Base-by-base conservation (phyloP, 2,888 invertebrate species). In the Apantesis nais region DNA sequence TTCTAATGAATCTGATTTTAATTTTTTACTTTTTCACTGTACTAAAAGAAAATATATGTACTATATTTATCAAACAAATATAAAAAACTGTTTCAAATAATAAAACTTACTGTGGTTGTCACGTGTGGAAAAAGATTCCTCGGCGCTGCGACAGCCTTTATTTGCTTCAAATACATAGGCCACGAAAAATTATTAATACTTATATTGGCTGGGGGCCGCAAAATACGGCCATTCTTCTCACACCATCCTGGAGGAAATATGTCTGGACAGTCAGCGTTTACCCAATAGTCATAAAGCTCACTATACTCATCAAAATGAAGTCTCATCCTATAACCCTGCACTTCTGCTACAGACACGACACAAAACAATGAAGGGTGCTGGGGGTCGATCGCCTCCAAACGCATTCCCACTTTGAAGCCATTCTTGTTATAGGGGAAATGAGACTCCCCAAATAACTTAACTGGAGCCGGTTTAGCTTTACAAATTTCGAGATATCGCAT, bases 171-270 rank as follows among this genome's bases (percentile, higher is more conserved):
- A 90, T 99, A 99, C n/a, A 95, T 92, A 16, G 96, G 96, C 99
- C 99, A 99, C 83, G 96, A 97, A 90, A 99, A 99, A 66, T 92
- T 94, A 0, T 92, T 92, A 2, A 94, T 84, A 0, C 93, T 94
- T 82, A 96, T 96, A 25, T 96, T 97, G 73, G 96, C 96, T 0
- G 99, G 99, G 7, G 98, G 97, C 83, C 97, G 97, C 72, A 99
- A 90, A 39, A 95, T 91, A 70, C 98, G 97, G 1, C 96, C 96
- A 81, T 98, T 98, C 88, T 97, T 97, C 85, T 98, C 97, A 87
- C 99, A 98, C 98, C 98, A 99, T n/a, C 98, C 98, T 44, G 97
- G 96, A 12, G 98, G 98, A 89, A 99, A 99, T 71, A 99, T 97
- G 87, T 98, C 98, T 85, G 96, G 96, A n/a, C 98, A 98, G 89